Percentiles rank a stretch among this genome's conserved stretches.
Conservation (phyloP, 2,797 vertebrate genomes). For the Chrysocyon brachyurus region DNA sequence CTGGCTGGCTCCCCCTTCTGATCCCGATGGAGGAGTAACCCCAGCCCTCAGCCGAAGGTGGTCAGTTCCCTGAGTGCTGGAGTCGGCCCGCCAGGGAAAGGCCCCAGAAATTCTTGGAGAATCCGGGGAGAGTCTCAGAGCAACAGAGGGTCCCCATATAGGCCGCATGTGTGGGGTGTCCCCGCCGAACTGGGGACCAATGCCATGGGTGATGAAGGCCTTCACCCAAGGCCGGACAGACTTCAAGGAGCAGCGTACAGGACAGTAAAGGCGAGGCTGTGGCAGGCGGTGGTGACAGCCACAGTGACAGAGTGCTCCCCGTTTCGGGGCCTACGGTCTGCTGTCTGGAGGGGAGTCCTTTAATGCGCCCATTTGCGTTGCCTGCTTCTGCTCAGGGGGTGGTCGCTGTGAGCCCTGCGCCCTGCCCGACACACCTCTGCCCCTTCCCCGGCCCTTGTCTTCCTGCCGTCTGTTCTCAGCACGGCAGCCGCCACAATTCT, state of each 20-base stretch:
- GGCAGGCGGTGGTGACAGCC: background rate
- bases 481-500: background rate
- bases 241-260: background rate
- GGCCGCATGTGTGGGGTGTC: background rate
- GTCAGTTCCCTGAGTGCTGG: background rate
- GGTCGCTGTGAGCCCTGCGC: background rate
- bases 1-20: background rate
- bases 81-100: background rate
- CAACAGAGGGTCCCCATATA: background rate
- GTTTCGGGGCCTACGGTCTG: background rate
- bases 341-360: background rate
- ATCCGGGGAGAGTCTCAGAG: background rate
- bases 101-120: background rate
- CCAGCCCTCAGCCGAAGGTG: background rate
- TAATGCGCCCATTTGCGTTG: background rate
- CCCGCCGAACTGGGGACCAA: background rate
- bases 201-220: background rate
- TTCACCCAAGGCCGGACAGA: background rate
- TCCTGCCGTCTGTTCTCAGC: background rate
- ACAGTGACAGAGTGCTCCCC: background rate
- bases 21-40: background rate
- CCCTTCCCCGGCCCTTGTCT: background rate
- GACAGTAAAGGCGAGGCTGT: background rate
- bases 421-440: background rate
- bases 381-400: background rate